phyloP scores from a whole-genome alignment of 2,113 vertebrate species.

The Galbula dea region DNA sequence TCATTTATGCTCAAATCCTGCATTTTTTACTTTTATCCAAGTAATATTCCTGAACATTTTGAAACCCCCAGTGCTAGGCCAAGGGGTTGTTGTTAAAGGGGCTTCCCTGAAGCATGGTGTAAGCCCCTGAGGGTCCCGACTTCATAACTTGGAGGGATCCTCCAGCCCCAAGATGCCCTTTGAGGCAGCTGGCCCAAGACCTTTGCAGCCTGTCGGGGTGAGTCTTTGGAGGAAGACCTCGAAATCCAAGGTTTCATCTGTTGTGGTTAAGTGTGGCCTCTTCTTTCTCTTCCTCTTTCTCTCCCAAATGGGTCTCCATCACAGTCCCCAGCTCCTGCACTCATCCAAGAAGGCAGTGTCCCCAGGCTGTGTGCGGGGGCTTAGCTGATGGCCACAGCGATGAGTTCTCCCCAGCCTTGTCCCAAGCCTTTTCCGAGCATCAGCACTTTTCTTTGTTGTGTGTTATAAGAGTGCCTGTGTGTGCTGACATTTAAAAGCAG shows the following conservation, averaged over 20 bases:
- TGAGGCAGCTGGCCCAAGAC: background rate
- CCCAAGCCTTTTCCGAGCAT: background rate
- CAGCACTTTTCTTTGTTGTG: slow-evolving; percentile 24
- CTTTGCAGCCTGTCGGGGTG: background rate
- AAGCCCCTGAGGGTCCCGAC: background rate
- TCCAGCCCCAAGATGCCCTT: accelerated
- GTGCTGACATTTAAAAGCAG: slow-evolving; percentile 32
- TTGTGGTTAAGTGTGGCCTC: background rate
- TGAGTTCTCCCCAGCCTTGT: background rate
- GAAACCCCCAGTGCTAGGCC: background rate
- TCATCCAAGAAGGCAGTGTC: too few relatives aligned
- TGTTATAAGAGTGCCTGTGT: background rate
- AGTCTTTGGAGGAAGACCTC: background rate
- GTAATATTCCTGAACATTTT: background rate
- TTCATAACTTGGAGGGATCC: accelerated
- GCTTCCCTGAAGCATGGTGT: background rate
- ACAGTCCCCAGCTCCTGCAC: background rate
- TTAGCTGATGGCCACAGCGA: accelerated
- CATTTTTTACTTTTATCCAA: background rate
- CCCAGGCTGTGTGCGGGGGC: background rate
- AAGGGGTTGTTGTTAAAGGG: background rate
- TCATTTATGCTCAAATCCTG: background rate
- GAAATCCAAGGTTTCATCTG: background rate
- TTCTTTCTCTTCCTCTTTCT: background rate
- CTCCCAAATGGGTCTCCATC: background rate